A percentile compares a stretch with the other conserved stretches of the same genome.
Conservation (phyloP, 92 coral and sea anemone genomes). For the Palythoa grandis region DNA sequence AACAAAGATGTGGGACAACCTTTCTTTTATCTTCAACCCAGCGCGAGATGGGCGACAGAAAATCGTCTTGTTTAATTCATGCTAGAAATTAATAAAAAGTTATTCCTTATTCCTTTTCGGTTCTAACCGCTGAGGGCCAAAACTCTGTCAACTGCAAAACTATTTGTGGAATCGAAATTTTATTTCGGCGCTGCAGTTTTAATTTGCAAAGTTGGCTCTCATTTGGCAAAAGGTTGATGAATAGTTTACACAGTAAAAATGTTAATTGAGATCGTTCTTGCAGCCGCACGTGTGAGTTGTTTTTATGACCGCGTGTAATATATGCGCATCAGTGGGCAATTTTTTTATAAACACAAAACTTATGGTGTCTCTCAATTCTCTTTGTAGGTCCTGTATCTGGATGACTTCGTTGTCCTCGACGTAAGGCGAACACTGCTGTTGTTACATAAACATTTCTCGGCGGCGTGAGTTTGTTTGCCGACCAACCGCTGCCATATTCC, state of each 20-base stretch:
- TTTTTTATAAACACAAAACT: conserved; percentile 40
- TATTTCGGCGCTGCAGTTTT: conserved; percentile 5
- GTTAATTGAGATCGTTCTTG: conserved; percentile 63
- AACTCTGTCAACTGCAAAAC: not conserved
- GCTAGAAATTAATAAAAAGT: conserved; percentile 12
- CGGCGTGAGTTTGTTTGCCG: conserved; percentile 68
- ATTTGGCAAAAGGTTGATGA: conserved; percentile 57
- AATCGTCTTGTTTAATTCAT: not conserved
- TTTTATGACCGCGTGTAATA: conserved; percentile 58
- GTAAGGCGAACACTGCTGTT: conserved; percentile 86
- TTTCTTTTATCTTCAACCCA: not conserved
- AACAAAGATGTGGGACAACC: conserved; percentile 34
- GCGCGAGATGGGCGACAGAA: conserved; percentile 7
- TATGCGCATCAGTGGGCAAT: conserved; percentile 45
- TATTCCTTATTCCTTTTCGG: not conserved
- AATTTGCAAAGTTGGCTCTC: conserved; percentile 14
- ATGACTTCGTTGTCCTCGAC: conserved; percentile 90
- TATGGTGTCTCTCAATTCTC: conserved; percentile 40
- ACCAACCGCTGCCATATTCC: conserved; percentile 55
- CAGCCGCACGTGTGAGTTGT: conserved; percentile 66
- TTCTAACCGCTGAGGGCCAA: not conserved
- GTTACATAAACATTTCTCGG: conserved; percentile 91
- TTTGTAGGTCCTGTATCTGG: conserved; percentile 84
- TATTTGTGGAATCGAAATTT: conserved; percentile 41
- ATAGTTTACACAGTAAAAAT: conserved; percentile 88